phyloP scores from a whole-genome alignment of 2,888 invertebrate species.

The Amiota communis region DNA sequence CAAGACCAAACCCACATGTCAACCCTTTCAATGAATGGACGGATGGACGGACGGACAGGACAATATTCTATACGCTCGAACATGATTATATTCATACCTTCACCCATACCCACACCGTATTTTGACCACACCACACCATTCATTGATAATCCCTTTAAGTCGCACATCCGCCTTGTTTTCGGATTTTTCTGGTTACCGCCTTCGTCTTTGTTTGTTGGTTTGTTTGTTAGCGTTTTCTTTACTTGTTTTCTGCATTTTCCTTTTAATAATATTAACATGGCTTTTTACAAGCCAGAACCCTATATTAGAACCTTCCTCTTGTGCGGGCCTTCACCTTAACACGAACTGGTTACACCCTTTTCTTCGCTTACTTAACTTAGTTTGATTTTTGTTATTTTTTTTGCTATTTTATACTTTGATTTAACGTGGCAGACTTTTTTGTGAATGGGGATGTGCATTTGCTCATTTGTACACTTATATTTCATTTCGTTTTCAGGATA shows the following conservation, averaged over 20 bases:
- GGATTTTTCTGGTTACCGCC: constrained; percentile 50
- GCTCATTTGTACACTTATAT: not conserved
- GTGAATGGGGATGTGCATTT: constrained; percentile 25
- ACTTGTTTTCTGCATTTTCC: constrained; percentile 34
- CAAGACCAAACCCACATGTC: not conserved
- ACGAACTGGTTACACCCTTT: not conserved
- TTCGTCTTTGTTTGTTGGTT: constrained; percentile 37
- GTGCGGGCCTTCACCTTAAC: not conserved
- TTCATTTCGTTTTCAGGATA: not conserved
- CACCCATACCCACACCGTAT: no score
- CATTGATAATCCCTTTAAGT: constrained; percentile 30
- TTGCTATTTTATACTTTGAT: constrained; percentile 11
- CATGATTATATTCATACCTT: no score
- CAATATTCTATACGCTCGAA: not conserved
- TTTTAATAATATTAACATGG: constrained; percentile 65
- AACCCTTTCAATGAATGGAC: not conserved
- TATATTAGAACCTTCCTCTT: constrained; percentile 49
- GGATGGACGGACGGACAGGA: no score
- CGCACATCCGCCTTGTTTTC: constrained; percentile 35
- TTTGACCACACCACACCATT: not conserved
- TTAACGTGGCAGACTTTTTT: not conserved
- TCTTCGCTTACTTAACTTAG: not conserved
- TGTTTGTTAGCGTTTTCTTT: no score
- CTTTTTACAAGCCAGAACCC: constrained; percentile 66
- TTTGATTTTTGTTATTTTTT: not conserved